phyloP scores from a whole-genome alignment of 2,888 invertebrate genomes.

The Luffia ferchaultella region DNA sequence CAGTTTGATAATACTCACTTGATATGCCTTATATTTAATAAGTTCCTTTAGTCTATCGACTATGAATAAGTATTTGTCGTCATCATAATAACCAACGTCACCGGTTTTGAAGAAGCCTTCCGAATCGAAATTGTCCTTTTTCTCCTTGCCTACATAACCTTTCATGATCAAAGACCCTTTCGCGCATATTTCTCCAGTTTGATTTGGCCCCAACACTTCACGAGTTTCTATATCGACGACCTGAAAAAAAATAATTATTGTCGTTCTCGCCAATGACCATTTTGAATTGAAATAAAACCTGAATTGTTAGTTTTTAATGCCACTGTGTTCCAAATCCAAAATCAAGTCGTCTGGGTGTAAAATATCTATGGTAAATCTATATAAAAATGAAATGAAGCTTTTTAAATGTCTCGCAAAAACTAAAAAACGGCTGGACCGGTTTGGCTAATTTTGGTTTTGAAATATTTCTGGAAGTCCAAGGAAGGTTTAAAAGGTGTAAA shows the following conservation, averaged over 20 bases:
- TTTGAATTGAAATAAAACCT: too few relatives aligned
- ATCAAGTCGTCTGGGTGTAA: too few relatives aligned
- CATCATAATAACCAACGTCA: conserved; percentile 46
- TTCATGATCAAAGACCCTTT: conserved; percentile 81
- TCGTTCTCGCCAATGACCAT: too few relatives aligned
- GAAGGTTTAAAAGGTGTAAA: too few relatives aligned
- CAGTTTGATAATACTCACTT: conserved; percentile 24
- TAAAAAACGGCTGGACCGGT: too few relatives aligned
- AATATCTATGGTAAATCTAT: too few relatives aligned
- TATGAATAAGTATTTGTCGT: conserved; percentile 35
- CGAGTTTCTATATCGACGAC: conserved; percentile 68
- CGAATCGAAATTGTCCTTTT: conserved; percentile 75
- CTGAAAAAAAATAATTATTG: conserved; percentile 23
- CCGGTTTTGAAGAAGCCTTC: conserved; percentile 81
- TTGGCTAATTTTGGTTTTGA: too few relatives aligned
- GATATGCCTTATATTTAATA: conserved; percentile 46
- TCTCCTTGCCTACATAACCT: conserved; percentile 76
- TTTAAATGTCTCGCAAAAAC: too few relatives aligned
- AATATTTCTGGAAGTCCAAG: too few relatives aligned
- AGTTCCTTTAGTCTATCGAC: conserved; percentile 47
- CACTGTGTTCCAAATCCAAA: too few relatives aligned
- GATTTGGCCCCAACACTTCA: conserved; percentile 66
- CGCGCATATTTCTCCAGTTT: conserved; percentile 82
- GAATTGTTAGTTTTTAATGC: too few relatives aligned
- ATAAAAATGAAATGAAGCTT: too few relatives aligned